Evolutionary conservation across 1,140 invertebrate species (phyloP).

Genomic region (Augochlora pura): DNA sequence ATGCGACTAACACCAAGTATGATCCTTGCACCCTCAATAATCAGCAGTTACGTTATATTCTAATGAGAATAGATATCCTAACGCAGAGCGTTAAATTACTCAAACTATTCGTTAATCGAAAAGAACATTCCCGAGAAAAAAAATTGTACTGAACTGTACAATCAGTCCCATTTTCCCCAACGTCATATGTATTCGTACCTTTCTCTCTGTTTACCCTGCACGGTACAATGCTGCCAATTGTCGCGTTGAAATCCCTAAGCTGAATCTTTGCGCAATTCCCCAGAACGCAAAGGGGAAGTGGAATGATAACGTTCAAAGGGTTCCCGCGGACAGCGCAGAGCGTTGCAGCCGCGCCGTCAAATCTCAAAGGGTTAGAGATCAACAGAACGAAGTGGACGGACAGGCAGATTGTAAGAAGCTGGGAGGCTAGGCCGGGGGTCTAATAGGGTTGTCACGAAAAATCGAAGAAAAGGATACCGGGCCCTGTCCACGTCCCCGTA

Average conservation of each 20-base stretch:
- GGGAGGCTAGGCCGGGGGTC: not conserved
- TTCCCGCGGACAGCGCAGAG: too few species aligned
- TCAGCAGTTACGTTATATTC: too few species aligned
- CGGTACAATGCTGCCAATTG: not conserved
- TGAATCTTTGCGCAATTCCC: not conserved
- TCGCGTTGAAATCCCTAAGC: not conserved
- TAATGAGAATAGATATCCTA: too few species aligned
- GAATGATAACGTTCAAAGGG: conserved; percentile 1
- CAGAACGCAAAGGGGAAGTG: not conserved
- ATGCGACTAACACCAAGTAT: too few species aligned
- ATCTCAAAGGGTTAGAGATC: not conserved
- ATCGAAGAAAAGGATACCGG: conserved; percentile 1
- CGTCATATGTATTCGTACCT: too few species aligned
- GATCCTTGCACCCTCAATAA: too few species aligned
- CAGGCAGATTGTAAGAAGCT: not conserved
- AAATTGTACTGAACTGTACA: too few species aligned
- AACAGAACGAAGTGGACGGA: not conserved
- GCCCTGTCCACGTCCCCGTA: not conserved
- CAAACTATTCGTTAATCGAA: too few species aligned
- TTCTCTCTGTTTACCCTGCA: not conserved
- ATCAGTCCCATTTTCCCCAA: too few species aligned
- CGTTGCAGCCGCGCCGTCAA: not conserved
- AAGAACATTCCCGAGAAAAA: too few species aligned
- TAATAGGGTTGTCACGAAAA: not conserved
- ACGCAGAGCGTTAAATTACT: too few species aligned